phyloP scores from a whole-genome alignment of 1,140 invertebrate species.

The Ceratosolen solmsi region DNA sequence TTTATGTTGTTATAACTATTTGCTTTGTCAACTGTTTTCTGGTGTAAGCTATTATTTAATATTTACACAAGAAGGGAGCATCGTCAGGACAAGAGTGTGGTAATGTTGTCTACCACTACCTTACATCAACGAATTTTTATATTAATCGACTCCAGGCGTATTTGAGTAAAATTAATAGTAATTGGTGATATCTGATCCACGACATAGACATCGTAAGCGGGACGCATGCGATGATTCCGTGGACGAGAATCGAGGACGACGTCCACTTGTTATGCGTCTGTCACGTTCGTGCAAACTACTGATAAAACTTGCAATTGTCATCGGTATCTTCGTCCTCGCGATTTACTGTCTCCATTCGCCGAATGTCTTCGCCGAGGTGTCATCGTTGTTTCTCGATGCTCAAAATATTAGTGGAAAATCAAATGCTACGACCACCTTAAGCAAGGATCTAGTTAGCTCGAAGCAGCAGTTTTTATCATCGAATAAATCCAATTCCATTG shows the following conservation, averaged over 20 bases:
- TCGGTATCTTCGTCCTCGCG: background rate
- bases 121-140: background rate
- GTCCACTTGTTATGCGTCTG: constrained; percentile 44
- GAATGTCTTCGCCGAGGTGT: constrained; percentile 12
- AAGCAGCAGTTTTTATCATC: constrained; percentile 6
- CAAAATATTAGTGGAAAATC: constrained; percentile 50
- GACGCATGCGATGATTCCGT: constrained; percentile 28
- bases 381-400: background rate
- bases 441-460: background rate
- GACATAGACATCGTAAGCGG: constrained; percentile 11
- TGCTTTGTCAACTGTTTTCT: too few species aligned
- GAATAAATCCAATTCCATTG: background rate
- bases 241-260: background rate
- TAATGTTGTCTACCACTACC: background rate
- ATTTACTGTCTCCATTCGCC: constrained; percentile 6
- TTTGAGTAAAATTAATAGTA: background rate
- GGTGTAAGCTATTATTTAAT: too few species aligned
- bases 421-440: constrained; percentile 43
- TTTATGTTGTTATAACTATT: too few species aligned
- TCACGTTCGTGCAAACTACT: constrained; percentile 36
- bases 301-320: constrained; percentile 14
- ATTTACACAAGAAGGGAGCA: too few species aligned
- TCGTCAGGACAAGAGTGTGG: background rate
- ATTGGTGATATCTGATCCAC: constrained; percentile 1
- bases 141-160: background rate